These are phyloP conservation scores for Masnerella sp. DNA, from an alignment of 2,888 invertebrate species.

Conservation along the genomic window DNA sequence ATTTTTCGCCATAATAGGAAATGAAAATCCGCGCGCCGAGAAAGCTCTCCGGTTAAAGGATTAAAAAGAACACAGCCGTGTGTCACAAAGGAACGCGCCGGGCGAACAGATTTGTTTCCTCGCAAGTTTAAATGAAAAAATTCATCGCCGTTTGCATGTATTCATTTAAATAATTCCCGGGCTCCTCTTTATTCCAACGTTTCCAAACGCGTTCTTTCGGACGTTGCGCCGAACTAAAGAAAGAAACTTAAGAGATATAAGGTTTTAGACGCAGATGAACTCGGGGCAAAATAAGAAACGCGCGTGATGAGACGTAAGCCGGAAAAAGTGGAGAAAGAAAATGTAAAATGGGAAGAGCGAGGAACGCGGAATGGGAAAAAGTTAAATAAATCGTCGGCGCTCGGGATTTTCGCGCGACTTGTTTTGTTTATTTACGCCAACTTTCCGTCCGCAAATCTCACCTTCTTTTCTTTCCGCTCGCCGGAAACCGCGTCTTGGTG, in stretches of 20 bases:
- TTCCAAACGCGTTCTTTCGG: background rate
- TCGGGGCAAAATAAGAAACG: slow-evolving; percentile 57
- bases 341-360: slow-evolving; percentile 50
- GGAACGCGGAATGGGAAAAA: slow-evolving; percentile 58
- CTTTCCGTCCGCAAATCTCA: slow-evolving; percentile 62
- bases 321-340: slow-evolving; percentile 57
- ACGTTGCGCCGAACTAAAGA: background rate
- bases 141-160: slow-evolving; percentile 9
- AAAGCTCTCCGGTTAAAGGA: slow-evolving; percentile 43
- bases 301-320: slow-evolving; percentile 67
- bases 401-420: slow-evolving; percentile 57
- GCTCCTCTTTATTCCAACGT: background rate
- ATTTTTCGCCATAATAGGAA: slow-evolving; percentile 49
- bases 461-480: slow-evolving; percentile 1
- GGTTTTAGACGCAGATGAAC: slow-evolving; percentile 62
- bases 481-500: slow-evolving; percentile 28
- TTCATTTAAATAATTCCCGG: slow-evolving; percentile 15
- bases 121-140: slow-evolving; percentile 32
- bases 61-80: slow-evolving; percentile 41
- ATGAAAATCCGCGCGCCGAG: slow-evolving; percentile 44
- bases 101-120: slow-evolving; percentile 38
- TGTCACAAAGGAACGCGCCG: slow-evolving; percentile 46
- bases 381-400: slow-evolving; percentile 71
- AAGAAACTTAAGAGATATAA: slow-evolving; percentile 36
- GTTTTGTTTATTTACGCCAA: slow-evolving; percentile 67